Evolutionary conservation across 2,113 vertebrate genomes (phyloP).

Genomic region (Stigmatopora nigra): DNA sequence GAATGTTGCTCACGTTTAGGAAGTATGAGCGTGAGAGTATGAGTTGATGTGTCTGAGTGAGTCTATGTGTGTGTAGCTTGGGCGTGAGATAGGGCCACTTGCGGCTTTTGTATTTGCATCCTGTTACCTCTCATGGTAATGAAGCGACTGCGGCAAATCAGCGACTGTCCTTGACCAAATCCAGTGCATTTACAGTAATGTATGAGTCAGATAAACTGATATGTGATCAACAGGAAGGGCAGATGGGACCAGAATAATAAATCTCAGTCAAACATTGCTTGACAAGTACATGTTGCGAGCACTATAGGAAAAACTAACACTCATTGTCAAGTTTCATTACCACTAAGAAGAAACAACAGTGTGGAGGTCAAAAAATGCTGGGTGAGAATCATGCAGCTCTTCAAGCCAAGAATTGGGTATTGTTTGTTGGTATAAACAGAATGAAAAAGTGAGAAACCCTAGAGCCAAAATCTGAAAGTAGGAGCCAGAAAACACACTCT

Average conservation of each 20-base stretch:
- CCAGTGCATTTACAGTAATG: not conserved
- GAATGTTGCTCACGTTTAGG: no score
- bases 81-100: no score
- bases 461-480: conserved; percentile 6
- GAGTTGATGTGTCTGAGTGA: no score
- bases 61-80: no score
- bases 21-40: no score
- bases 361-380: not conserved
- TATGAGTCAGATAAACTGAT: not conserved
- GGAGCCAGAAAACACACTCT: conserved; percentile 19
- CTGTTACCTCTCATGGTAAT: no score
- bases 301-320: not conserved
- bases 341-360: conserved; percentile 11
- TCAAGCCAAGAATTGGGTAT: conserved; percentile 13
- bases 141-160: no score
- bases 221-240: not conserved
- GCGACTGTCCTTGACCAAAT: no score
- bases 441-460: conserved; percentile 12
- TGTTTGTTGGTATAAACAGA: conserved; percentile 10
- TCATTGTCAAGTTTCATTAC: not conserved
- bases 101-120: no score
- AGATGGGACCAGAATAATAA: not conserved
- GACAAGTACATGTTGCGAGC: conserved; percentile 2
- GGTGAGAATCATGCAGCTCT: not conserved
- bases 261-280: conserved; percentile 9